Conservation (phyloP, 1,140 invertebrate genomes). For the Trichonephila clavipes region DNA sequence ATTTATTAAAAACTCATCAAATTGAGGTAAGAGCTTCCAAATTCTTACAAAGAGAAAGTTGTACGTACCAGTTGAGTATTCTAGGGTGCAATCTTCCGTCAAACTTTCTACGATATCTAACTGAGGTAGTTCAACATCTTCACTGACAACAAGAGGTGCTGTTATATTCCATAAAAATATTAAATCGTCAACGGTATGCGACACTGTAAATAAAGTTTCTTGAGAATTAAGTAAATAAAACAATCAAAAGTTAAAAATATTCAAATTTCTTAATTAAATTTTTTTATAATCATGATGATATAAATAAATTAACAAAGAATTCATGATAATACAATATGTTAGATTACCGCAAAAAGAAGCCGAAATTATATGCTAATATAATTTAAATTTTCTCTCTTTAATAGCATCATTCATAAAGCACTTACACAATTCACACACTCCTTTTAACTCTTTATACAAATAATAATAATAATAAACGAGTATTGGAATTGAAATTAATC, state of each 20-base stretch:
- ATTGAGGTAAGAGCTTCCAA: background rate
- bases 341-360: too few species aligned
- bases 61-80: slow-evolving; percentile 81
- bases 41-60: background rate
- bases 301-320: too few species aligned
- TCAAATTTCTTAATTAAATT: background rate
- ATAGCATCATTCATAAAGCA: too few species aligned
- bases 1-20: background rate
- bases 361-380: too few species aligned
- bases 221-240: too few species aligned
- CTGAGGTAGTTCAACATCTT: slow-evolving; percentile 81
- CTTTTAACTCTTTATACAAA: too few species aligned
- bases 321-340: too few species aligned
- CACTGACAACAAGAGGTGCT: slow-evolving; percentile 80
- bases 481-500: too few species aligned
- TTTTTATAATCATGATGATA: too few species aligned
- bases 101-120: slow-evolving; percentile 80
- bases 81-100: slow-evolving; percentile 80
- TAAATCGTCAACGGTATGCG: slow-evolving; percentile 81
- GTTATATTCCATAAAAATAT: slow-evolving; percentile 81
- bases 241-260: background rate
- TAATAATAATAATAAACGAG: too few species aligned
- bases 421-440: too few species aligned
- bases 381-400: too few species aligned
- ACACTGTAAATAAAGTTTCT: slow-evolving; percentile 78